Evolutionary conservation across 2,113 vertebrate genomes (phyloP).

Genomic region (Cervus canadensis): DNA sequence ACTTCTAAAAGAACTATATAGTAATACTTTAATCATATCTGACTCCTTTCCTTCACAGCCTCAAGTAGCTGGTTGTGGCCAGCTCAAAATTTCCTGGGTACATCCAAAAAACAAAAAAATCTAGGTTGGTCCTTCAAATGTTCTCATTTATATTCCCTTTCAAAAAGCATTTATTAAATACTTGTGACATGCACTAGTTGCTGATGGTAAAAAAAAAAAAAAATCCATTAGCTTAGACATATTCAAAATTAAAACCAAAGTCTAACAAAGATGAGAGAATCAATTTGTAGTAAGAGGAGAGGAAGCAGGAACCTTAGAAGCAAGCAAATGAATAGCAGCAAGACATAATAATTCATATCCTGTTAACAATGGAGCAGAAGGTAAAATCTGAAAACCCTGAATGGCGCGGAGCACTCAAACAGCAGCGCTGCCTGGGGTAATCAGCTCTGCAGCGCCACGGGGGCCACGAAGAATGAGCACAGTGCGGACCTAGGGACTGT

Average conservation of each 20-base stretch:
- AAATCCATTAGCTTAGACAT: neutral
- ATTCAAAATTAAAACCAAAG: neutral
- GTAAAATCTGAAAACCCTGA: neutral
- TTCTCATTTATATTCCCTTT: neutral
- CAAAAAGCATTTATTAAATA: neutral
- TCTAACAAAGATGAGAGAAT: neutral
- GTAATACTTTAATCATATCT: neutral
- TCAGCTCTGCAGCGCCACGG: neutral
- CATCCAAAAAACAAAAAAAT: neutral
- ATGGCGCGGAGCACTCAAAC: neutral
- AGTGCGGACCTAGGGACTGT: neutral
- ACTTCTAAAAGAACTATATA: neutral
- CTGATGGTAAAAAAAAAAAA: neutral
- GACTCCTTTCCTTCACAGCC: neutral
- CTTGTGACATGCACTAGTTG: neutral
- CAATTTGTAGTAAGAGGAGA: neutral
- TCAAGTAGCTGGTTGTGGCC: neutral
- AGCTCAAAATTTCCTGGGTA: neutral
- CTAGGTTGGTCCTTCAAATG: neutral
- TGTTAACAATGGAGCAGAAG: neutral
- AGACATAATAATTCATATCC: neutral
- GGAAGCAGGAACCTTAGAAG: neutral
- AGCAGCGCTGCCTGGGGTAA: fast-evolving
- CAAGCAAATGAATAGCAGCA: neutral
- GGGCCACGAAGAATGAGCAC: neutral